These are phyloP conservation scores for Sandelia bainsii DNA, from an alignment of 2,797 vertebrate genomes.

Conservation along the genomic window DNA sequence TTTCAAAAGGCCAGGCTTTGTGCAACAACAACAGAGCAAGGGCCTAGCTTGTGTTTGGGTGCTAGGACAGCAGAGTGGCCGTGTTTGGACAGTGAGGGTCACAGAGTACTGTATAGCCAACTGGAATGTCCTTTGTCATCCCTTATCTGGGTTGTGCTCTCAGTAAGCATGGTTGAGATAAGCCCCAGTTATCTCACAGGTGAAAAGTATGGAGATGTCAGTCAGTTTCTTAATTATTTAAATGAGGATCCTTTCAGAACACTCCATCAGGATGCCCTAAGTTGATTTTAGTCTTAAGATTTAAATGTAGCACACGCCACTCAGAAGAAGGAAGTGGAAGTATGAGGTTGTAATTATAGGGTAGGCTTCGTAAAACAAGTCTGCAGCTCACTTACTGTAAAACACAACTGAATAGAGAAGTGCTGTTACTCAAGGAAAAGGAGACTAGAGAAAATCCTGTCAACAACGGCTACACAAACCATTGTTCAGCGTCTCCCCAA, in stretches of 20 bases:
- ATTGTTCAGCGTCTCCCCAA: slow-evolving; percentile 52
- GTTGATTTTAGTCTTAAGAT: not conserved
- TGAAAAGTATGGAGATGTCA: slow-evolving; percentile 19
- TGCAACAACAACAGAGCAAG: slow-evolving; percentile 74
- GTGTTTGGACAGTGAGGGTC: slow-evolving; percentile 72
- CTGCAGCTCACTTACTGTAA: not conserved
- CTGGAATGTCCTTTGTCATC: slow-evolving; percentile 73
- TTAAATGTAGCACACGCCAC: not conserved
- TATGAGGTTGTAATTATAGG: not conserved
- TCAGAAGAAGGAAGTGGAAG: slow-evolving; percentile 22
- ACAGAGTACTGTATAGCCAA: slow-evolving; percentile 62
- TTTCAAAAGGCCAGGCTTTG: slow-evolving; percentile 80
- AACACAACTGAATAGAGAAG: slow-evolving; percentile 50
- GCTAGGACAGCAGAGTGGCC: slow-evolving; percentile 56
- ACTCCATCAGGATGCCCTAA: slow-evolving; percentile 18
- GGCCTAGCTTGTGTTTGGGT: slow-evolving; percentile 72
- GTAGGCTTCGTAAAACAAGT: not conserved
- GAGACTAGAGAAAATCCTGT: slow-evolving; percentile 79
- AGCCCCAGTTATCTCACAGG: slow-evolving; percentile 23
- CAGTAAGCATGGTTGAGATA: slow-evolving; percentile 7
- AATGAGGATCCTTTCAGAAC: slow-evolving; percentile 11
- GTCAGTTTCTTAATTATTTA: not conserved
- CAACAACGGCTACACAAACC: slow-evolving; percentile 75
- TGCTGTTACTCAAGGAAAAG: slow-evolving; percentile 42
- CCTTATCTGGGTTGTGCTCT: slow-evolving; percentile 11